These are phyloP conservation scores for Drosophila navojoa DNA, from an alignment of 1,140 invertebrate genomes.

Conservation along the genomic window DNA sequence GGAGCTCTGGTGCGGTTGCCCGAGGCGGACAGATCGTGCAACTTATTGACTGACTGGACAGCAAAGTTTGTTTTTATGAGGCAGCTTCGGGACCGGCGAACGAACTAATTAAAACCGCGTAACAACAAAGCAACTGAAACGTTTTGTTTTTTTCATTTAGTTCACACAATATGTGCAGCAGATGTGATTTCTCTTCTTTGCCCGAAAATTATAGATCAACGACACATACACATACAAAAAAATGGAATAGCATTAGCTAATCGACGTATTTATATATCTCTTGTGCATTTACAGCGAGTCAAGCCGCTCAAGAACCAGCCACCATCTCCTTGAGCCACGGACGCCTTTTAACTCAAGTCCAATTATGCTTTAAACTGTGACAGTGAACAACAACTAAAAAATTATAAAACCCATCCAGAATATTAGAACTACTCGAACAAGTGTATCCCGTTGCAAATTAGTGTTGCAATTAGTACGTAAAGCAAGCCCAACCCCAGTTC, in stretches of 20 bases:
- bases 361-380: slow-evolving; percentile 61
- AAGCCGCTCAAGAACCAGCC: slow-evolving; percentile 61
- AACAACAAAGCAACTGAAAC: slow-evolving; percentile 17
- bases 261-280: slow-evolving; percentile 2
- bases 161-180: slow-evolving; percentile 65
- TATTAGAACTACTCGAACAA: slow-evolving; percentile 22
- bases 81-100: slow-evolving; percentile 39
- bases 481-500: slow-evolving; percentile 21
- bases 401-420: slow-evolving; percentile 19
- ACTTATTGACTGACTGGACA: slow-evolving; percentile 55
- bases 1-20: slow-evolving; percentile 5
- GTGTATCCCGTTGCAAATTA: background rate
- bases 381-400: slow-evolving; percentile 15
- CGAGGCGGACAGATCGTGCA: slow-evolving; percentile 34
- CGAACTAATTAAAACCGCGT: slow-evolving; percentile 71
- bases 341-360: slow-evolving; percentile 24
- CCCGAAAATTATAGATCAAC: slow-evolving; percentile 3
- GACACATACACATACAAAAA: background rate
- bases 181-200: slow-evolving; percentile 39
- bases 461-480: slow-evolving; percentile 34
- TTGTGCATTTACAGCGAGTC: slow-evolving; percentile 60
- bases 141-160: slow-evolving; percentile 26
- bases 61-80: slow-evolving; percentile 71
- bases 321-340: slow-evolving; percentile 23
- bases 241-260: slow-evolving; percentile 36